Conservation (phyloP, 1,140 invertebrate genomes). For the Drosophila kepulauana region DNA sequence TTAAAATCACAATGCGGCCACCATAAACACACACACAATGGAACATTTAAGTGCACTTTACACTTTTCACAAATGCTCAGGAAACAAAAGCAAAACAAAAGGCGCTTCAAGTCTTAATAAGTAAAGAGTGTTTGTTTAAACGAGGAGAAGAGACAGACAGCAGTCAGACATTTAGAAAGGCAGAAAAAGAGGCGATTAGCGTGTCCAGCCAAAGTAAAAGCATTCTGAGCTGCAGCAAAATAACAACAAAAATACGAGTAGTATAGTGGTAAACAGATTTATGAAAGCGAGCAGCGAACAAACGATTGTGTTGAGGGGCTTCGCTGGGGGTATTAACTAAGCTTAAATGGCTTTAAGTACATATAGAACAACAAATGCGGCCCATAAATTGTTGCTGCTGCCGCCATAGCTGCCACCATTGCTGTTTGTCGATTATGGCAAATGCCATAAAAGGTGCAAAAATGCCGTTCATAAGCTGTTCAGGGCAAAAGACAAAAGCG, state of each 20-base stretch:
- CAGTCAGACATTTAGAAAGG: slow-evolving; percentile 12
- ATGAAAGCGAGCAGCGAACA: slow-evolving; percentile 11
- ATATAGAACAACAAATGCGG: slow-evolving; percentile 43
- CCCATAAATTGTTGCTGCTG: slow-evolving; percentile 63
- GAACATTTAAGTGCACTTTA: slow-evolving; percentile 65
- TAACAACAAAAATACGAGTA: neutral
- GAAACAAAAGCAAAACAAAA: slow-evolving; percentile 63
- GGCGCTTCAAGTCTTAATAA: slow-evolving; percentile 57
- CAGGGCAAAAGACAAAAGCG: slow-evolving; percentile 45
- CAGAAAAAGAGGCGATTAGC: slow-evolving; percentile 41
- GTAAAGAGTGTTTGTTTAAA: slow-evolving; percentile 19
- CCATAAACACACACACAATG: slow-evolving; percentile 47
- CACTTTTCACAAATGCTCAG: slow-evolving; percentile 66
- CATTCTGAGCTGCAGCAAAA: slow-evolving; percentile 4
- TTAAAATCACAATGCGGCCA: slow-evolving; percentile 72
- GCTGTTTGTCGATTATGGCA: slow-evolving; percentile 69
- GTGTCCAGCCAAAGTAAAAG: slow-evolving; percentile 12
- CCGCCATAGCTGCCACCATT: slow-evolving; percentile 19
- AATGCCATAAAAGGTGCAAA: slow-evolving; percentile 81
- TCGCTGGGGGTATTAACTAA: slow-evolving; percentile 63
- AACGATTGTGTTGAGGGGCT: slow-evolving; percentile 28
- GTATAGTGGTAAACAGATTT: slow-evolving; percentile 32
- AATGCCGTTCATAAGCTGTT: slow-evolving; percentile 71
- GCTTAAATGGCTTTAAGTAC: slow-evolving; percentile 64
- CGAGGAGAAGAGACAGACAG: neutral